Conservation (phyloP, 2,797 vertebrate genomes). For the Gallinago stenura region DNA sequence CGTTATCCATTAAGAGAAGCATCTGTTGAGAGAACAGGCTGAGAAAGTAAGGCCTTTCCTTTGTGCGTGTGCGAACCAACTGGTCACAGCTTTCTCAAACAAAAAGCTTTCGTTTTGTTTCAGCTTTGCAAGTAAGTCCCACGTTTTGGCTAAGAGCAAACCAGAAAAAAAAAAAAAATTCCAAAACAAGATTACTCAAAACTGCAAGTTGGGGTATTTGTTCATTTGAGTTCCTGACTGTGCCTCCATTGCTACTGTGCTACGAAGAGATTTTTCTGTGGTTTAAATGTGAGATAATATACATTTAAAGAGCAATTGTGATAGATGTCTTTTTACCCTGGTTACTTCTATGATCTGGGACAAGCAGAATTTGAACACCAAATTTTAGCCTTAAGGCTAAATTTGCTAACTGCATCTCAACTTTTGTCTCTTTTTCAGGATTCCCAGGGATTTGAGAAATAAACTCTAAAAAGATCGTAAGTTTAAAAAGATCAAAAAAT, state of each 20-base stretch:
- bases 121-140: background rate
- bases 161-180: background rate
- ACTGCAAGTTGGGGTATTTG: background rate
- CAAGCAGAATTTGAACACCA: background rate
- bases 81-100: background rate
- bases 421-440: background rate
- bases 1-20: background rate
- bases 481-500: background rate
- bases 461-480: background rate
- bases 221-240: background rate
- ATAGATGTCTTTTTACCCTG: background rate
- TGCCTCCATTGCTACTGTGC: background rate
- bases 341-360: background rate
- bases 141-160: background rate
- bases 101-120: background rate
- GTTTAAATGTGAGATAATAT: background rate
- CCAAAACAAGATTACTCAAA: background rate
- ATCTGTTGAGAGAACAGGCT: rapidly evolving
- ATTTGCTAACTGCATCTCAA: background rate
- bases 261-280: background rate
- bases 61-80: background rate
- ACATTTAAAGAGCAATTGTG: background rate
- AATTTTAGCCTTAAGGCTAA: background rate
- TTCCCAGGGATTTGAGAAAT: background rate
- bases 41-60: background rate